These are phyloP conservation scores for Drosophila prolongata DNA, from an alignment of 2,888 invertebrate genomes.

Conservation along the genomic window DNA sequence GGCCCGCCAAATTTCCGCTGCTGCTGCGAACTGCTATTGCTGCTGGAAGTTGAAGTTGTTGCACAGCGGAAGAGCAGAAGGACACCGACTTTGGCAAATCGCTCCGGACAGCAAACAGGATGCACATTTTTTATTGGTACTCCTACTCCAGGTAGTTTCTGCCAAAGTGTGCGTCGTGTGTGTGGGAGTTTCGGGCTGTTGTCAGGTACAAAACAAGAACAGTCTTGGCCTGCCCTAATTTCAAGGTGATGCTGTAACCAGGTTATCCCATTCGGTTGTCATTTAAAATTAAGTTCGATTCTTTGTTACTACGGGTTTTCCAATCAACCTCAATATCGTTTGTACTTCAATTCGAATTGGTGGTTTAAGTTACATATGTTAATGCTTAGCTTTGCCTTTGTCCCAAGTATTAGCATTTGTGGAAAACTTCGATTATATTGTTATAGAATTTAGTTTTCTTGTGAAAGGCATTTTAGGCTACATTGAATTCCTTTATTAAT, in stretches of 20 bases:
- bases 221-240: slow-evolving; percentile 44
- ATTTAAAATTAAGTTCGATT: background rate
- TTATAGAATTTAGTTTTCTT: no score
- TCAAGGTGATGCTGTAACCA: slow-evolving; percentile 14
- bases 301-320: no score
- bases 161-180: background rate
- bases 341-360: no score
- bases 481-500: no score
- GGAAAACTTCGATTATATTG: no score
- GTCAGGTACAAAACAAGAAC: slow-evolving; percentile 23
- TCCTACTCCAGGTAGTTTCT: slow-evolving; percentile 41
- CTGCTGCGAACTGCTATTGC: slow-evolving; percentile 5
- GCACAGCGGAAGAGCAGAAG: slow-evolving; percentile 72
- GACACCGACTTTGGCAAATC: slow-evolving; percentile 58
- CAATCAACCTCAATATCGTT: no score
- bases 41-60: slow-evolving; percentile 26
- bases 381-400: no score
- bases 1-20: slow-evolving; percentile 20
- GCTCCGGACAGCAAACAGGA: slow-evolving; percentile 56
- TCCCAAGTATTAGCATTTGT: no score
- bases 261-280: background rate
- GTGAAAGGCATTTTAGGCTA: no score
- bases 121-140: slow-evolving; percentile 53
- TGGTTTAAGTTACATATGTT: no score
- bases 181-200: slow-evolving; percentile 3